phyloP scores from a whole-genome alignment of 2,888 invertebrate species.

The Rhaphigaster nebulosa region DNA sequence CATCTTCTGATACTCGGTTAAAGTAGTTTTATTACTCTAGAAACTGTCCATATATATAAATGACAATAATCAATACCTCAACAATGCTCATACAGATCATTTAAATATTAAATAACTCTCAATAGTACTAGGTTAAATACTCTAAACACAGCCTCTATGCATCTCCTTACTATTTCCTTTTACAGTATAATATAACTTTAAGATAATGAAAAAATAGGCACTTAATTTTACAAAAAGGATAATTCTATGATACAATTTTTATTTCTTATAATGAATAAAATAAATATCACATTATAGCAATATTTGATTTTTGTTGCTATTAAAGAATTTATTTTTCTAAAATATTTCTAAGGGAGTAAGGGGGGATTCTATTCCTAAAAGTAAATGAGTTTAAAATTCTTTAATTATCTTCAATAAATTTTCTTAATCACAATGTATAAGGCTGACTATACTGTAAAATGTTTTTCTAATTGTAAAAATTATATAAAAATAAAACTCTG shows the following conservation, averaged over 20 bases:
- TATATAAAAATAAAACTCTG: constrained; percentile 49
- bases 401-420: background rate
- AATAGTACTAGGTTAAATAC: background rate
- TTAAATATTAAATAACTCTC: background rate
- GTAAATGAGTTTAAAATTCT: background rate
- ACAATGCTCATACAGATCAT: background rate
- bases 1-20: background rate
- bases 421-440: constrained; percentile 36
- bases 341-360: background rate
- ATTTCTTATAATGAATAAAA: background rate
- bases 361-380: background rate
- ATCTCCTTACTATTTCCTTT: background rate
- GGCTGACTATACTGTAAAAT: constrained; percentile 41
- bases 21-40: background rate
- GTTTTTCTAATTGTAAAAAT: constrained; percentile 38
- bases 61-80: background rate
- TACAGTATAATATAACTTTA: background rate
- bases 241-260: background rate
- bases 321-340: background rate
- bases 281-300: constrained; percentile 34
- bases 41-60: background rate
- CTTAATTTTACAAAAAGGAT: constrained; percentile 17
- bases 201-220: constrained; percentile 41
- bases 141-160: constrained; percentile 38
- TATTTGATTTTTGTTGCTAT: constrained; percentile 24